phyloP scores from a whole-genome alignment of 2,113 vertebrate species.

The Corythornis cristatus region DNA sequence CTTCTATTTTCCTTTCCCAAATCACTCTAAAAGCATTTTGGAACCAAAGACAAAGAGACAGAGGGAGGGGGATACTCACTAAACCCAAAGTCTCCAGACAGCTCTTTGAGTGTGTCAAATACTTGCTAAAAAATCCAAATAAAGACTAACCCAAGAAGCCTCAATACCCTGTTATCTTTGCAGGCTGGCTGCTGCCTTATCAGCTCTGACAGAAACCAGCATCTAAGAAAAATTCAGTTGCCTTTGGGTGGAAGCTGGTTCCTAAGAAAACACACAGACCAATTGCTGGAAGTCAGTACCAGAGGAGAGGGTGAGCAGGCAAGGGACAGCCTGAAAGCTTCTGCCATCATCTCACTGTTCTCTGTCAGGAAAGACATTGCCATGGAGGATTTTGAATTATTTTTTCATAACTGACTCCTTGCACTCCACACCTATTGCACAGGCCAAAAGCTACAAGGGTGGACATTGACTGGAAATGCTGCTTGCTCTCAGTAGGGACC shows the following conservation, averaged over 20 bases:
- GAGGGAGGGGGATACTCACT: background rate
- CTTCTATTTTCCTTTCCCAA: background rate
- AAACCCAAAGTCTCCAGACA: conserved; percentile 6
- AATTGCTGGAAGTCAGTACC: conserved; percentile 12
- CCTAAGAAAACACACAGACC: background rate
- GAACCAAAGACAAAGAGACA: background rate
- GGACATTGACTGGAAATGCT: background rate
- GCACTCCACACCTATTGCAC: background rate
- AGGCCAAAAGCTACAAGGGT: conserved; percentile 40
- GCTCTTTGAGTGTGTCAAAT: background rate
- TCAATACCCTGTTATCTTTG: conserved; percentile 9
- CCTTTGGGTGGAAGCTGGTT: conserved; percentile 24
- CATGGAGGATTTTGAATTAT: background rate
- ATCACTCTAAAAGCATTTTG: conserved; percentile 1
- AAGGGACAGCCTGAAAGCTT: background rate
- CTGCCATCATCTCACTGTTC: accelerated
- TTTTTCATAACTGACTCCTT: conserved; percentile 22
- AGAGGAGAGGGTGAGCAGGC: background rate
- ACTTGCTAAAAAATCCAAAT: conserved; percentile 38
- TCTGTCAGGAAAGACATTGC: background rate
- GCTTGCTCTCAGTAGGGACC: background rate
- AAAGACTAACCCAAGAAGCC: conserved; percentile 35
- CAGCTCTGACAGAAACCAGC: background rate
- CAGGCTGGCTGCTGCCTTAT: conserved; percentile 58
- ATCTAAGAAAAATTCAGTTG: conserved; percentile 20